Evolutionary conservation across 2,888 invertebrate genomes (phyloP), one percentile per base, ranked within the genome.

Genomic region (Tiliacea aurago): DNA sequence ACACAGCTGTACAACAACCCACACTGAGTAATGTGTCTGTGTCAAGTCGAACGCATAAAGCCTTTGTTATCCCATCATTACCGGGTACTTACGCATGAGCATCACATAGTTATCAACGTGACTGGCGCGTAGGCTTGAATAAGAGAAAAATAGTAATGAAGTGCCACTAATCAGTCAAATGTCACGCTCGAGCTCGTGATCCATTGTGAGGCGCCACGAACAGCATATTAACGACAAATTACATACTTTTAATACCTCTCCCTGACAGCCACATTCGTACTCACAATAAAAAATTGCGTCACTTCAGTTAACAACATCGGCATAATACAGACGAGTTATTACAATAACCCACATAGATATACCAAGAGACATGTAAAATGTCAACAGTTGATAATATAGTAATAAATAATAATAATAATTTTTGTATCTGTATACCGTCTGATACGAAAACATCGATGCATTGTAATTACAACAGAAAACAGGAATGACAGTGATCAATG

Each of bases 271-370:
- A 68, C 45, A 69, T 66, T 68, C 11, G 33, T 67, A 58, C 37
- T 66, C 70, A 63, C 59, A 65, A 62, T 76, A 49, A 64, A 80
- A 70, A 75, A 66, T 81, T 74, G 81, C 67, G 77, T 86, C 76
- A 83, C 73, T 67, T 77, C 47, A 18, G 63, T 75, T 83, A 81
- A 68, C 78, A 62, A 58, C 49, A 71, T 74, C 77, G 68, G 74
- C 72, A 73, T 79, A 77, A 73, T 69, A 86, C 63, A 74, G 80
- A 81, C 77, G 77, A 79, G 77, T 75, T 78, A 78, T 85, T 86
- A 84, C 81, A 80, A 85, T 86, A 86, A 86, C 87, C 89, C 69
- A 90, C 70, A 86, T 85, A 85, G 83, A 87, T 88, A 84, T 79
- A 78, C 45, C 20, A 56, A 73, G 51, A 69, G 61, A 80, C 72